Percentiles rank a stretch among this genome's conserved stretches.
phyloP scores from a whole-genome alignment of 2,797 vertebrate species.

The Acomys russatus region DNA sequence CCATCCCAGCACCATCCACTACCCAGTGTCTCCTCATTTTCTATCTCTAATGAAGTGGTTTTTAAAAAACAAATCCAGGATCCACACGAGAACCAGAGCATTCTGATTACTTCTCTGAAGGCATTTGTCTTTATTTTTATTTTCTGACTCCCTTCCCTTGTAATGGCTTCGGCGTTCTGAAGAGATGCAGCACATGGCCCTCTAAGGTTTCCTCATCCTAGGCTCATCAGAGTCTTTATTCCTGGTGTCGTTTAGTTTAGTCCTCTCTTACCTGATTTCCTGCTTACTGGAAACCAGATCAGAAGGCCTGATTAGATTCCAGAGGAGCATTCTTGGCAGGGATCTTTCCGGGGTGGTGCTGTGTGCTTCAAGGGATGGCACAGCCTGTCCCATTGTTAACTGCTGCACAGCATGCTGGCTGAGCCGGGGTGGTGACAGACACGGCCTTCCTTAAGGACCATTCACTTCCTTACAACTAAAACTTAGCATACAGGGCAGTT shows the following conservation, averaged over 20 bases:
- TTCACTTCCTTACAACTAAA: neutral
- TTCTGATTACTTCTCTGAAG: slow-evolving; percentile 11
- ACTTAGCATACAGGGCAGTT: neutral
- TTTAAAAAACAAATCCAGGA: neutral
- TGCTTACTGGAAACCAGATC: neutral
- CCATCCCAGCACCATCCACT: neutral
- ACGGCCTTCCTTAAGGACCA: neutral
- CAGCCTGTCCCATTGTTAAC: neutral
- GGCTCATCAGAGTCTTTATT: slow-evolving; percentile 20
- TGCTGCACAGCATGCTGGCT: neutral
- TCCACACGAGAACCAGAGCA: neutral
- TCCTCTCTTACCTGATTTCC: slow-evolving; percentile 43
- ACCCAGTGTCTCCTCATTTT: neutral
- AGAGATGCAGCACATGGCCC: neutral
- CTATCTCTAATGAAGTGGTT: neutral
- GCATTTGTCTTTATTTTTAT: neutral
- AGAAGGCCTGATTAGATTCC: slow-evolving; percentile 28
- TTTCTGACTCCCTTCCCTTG: neutral
- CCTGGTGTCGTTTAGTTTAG: neutral
- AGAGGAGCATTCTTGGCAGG: neutral
- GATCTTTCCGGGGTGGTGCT: neutral
- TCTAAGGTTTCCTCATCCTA: neutral
- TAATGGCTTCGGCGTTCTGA: neutral
- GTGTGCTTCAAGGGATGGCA: neutral
- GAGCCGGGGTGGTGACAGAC: neutral